Evolutionary conservation across 1,140 invertebrate species (phyloP), one percentile per base, ranked within the genome.

Genomic region (Papilio xuthus): DNA sequence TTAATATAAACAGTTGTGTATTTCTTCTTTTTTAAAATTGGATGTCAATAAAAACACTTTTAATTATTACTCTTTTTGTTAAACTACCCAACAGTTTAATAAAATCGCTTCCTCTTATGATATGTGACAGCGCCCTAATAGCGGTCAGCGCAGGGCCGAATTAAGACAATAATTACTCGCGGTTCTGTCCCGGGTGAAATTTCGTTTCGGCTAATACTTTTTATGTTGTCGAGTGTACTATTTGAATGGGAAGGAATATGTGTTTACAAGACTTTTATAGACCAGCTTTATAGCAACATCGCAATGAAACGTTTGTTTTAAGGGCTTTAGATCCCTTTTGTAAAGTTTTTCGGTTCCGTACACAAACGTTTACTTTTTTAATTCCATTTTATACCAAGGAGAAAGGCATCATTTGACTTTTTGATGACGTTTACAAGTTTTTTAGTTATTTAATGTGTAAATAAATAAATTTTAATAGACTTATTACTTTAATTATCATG

Each of bases 101-200:
- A 26, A 47, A 79, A 28, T 69, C 87, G 86, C 87, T 85, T 6
- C 26, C 81, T 70, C 85, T 83, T 72, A 53, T 80, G 23, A 23
- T 47, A 80, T 80, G 63, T 0, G n/a, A 75, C 81, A 78, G 41
- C 20, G 32, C 50, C 75, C 76, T 86, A 89, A 87, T 85, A 82
- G 88, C 87, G 91, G 90, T 91, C 88, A 91, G 86, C 78, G 81
- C 80, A 81, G 85, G 82, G 83, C 83, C 87, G 89, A 92, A 92
- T 92, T 90, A 92, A 92, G 91, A 92, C 91, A 89, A 92, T 91
- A 91, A 92, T 91, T 89, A 89, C 85, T 83, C 86, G 88, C 84
- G 90, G 90, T 87, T 84, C 88, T 84, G 85, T 83, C 84, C 86
- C 78, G 84, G 83, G 80, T 63, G 47, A 81, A 83, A 84, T 87